Conservation (phyloP, 2,888 invertebrate species). For the Ernsta delagoae region DNA sequence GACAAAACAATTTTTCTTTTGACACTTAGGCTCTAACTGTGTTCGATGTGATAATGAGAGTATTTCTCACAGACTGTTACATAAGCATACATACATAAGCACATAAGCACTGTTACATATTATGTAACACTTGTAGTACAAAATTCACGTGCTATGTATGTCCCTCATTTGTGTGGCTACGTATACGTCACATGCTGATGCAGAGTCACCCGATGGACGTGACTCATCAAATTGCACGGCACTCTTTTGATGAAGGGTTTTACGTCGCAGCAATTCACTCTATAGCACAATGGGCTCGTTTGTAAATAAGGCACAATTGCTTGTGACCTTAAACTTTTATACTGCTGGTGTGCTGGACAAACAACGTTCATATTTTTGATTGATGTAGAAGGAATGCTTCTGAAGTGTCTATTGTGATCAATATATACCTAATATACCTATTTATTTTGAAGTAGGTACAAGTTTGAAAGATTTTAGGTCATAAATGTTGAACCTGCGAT, state of each 20-base stretch:
- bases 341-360: neutral
- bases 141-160: conserved; percentile 8
- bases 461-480: too few species aligned
- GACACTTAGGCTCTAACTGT: neutral
- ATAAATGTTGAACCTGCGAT: too few species aligned
- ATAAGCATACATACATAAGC: too few species aligned
- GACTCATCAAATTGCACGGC: conserved; percentile 15
- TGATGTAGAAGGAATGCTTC: too few species aligned
- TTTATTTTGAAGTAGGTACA: too few species aligned
- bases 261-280: neutral
- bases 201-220: neutral
- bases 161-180: neutral
- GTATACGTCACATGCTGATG: conserved; percentile 22
- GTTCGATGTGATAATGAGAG: neutral
- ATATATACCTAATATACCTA: too few species aligned
- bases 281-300: neutral
- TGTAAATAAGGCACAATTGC: conserved; percentile 14
- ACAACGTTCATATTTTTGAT: too few species aligned
- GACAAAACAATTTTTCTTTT: neutral
- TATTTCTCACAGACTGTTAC: neutral
- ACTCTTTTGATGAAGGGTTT: neutral
- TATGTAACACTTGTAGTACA: conserved; percentile 4
- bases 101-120: neutral
- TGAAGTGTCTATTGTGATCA: too few species aligned
- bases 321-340: conserved; percentile 8